These are phyloP conservation scores for Stenotaenia linearis DNA, from an alignment of 2,888 invertebrate genomes.

Conservation along the genomic window DNA sequence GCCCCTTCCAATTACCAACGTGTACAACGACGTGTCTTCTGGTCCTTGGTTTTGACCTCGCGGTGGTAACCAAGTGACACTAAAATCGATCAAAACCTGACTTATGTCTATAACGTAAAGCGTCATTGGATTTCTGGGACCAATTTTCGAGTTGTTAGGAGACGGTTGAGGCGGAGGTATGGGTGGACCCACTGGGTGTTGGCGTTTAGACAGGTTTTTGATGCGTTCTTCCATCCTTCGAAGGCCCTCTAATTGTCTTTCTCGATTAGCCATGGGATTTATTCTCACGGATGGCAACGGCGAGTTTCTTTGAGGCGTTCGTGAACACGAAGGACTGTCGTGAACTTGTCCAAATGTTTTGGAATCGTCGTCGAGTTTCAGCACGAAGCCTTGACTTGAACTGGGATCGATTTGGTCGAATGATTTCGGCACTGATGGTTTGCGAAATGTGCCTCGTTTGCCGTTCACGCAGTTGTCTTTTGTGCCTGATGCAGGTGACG, in stretches of 20 bases:
- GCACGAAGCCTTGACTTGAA: not conserved
- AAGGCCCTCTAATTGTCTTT: slow-evolving; percentile 59
- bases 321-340: not conserved
- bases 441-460: slow-evolving; percentile 35
- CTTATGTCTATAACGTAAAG: slow-evolving; percentile 82
- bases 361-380: not conserved
- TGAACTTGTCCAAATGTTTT: not conserved
- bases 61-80: slow-evolving; percentile 48
- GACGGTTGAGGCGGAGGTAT: not conserved
- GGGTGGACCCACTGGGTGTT: not conserved
- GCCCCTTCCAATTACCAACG: slow-evolving; percentile 79
- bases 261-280: slow-evolving; percentile 52
- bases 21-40: slow-evolving; percentile 83
- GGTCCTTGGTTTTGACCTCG: slow-evolving; percentile 51
- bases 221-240: slow-evolving; percentile 59
- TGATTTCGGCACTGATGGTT: not conserved
- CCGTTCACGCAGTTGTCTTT: slow-evolving; percentile 37
- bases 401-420: not conserved
- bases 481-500: not conserved
- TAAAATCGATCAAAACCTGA: slow-evolving; percentile 59
- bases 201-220: slow-evolving; percentile 39
- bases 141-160: slow-evolving; percentile 24
- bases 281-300: slow-evolving; percentile 46
- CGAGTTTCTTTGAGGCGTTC: not conserved
- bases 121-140: slow-evolving; percentile 60